Evolutionary conservation across 2,888 invertebrate species (phyloP).

Genomic region (Lithophane semibrunnea): DNA sequence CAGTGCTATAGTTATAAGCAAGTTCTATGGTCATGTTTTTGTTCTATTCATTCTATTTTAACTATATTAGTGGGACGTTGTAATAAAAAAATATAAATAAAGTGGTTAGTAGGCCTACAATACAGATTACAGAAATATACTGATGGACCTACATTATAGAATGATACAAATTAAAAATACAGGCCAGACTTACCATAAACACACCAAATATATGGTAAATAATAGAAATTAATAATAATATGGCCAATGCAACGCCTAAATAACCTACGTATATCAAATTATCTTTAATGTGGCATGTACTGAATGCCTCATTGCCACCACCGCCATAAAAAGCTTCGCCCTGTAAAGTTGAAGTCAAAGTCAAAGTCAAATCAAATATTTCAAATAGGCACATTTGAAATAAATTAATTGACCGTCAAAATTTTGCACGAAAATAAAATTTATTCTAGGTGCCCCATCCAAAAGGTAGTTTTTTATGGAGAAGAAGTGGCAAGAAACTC

Average conservation of each 20-base stretch:
- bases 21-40: no score
- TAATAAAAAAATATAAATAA: background rate
- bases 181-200: background rate
- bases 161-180: background rate
- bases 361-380: background rate
- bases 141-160: background rate
- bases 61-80: background rate
- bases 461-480: background rate
- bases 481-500: background rate
- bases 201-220: background rate
- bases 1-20: background rate
- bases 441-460: background rate
- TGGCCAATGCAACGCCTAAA: background rate
- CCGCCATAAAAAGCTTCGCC: background rate
- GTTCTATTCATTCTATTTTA: background rate
- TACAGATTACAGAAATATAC: background rate
- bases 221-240: conserved; percentile 16
- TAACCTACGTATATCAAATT: background rate
- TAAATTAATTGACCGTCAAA: no score
- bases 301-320: background rate
- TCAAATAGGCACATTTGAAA: background rate
- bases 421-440: background rate
- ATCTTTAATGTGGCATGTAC: background rate
- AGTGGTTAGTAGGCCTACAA: background rate
- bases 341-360: background rate